Conservation (phyloP, 2,888 invertebrate species). For the Ctena decussata region DNA sequence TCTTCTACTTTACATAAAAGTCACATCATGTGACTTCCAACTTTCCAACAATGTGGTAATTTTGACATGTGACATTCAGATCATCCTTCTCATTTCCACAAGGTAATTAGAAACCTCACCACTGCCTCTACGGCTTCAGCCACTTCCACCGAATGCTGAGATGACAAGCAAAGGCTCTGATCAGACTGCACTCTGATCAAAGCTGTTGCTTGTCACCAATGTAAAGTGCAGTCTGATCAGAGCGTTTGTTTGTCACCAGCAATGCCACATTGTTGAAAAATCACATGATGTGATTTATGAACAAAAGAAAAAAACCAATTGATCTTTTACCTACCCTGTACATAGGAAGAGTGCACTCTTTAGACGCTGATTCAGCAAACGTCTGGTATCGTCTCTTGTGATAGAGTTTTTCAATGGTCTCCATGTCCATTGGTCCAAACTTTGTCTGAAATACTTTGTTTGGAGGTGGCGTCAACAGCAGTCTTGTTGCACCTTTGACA, state of each 20-base stretch:
- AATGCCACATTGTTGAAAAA: no score
- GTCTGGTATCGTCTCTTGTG: slow-evolving; percentile 61
- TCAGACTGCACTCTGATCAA: no score
- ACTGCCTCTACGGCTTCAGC: no score
- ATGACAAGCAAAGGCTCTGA: no score
- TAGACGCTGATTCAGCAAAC: slow-evolving; percentile 37
- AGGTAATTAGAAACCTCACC: no score
- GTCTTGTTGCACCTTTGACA: not conserved
- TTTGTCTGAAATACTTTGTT: slow-evolving; percentile 59
- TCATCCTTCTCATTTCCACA: no score
- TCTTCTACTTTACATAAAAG: no score
- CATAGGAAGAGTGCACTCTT: slow-evolving; percentile 57
- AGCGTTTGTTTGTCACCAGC: no score
- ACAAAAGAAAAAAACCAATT: no score
- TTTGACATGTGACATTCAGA: not conserved
- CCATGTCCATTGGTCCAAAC: slow-evolving; percentile 68
- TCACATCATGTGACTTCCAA: not conserved
- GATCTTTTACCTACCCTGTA: slow-evolving; percentile 39
- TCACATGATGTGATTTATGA: not conserved
- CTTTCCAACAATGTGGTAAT: not conserved
- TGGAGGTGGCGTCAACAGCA: not conserved
- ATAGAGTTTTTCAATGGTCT: slow-evolving; percentile 48
- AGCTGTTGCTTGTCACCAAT: not conserved
- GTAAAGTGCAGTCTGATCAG: no score
- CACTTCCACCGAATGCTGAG: no score